Percentiles rank a stretch among this genome's conserved stretches.
phyloP scores from a whole-genome alignment of 23 tunicate species.

The Trididemnum nubilum region DNA sequence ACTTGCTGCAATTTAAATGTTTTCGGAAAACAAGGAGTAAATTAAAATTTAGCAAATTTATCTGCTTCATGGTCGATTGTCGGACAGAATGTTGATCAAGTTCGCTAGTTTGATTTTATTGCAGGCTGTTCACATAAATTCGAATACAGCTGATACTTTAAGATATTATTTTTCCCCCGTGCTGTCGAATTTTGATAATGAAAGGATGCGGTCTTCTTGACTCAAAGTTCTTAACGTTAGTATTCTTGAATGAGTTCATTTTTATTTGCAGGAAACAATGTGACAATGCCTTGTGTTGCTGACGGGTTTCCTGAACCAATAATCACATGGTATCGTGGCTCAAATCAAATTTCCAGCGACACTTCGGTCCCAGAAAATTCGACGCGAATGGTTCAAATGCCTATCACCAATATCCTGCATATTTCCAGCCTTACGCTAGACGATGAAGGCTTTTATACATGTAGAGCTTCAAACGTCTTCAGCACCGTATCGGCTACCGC shows the following conservation, averaged over 20 bases:
- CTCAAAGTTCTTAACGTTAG: too few relatives aligned
- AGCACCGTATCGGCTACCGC: slow-evolving; percentile 58
- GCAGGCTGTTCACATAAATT: too few relatives aligned
- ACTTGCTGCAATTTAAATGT: background rate
- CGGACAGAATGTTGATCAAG: too few relatives aligned
- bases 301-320: slow-evolving; percentile 79
- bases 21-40: too few relatives aligned
- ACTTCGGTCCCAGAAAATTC: background rate
- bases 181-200: too few relatives aligned
- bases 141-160: too few relatives aligned
- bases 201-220: too few relatives aligned
- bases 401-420: slow-evolving; percentile 6
- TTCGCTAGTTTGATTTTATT: too few relatives aligned
- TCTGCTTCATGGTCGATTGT: background rate
- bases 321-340: slow-evolving; percentile 57
- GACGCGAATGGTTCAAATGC: background rate
- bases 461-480: slow-evolving; percentile 73
- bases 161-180: too few relatives aligned
- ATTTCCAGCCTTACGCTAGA: slow-evolving; percentile 36
- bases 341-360: background rate
- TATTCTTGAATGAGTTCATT: too few relatives aligned
- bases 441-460: slow-evolving; percentile 82
- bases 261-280: slow-evolving; percentile 43
- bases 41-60: background rate
- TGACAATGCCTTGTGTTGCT: slow-evolving; percentile 68